These are phyloP conservation scores for Armadillidium nasatum DNA, from an alignment of 1,140 invertebrate genomes.

Conservation along the genomic window DNA sequence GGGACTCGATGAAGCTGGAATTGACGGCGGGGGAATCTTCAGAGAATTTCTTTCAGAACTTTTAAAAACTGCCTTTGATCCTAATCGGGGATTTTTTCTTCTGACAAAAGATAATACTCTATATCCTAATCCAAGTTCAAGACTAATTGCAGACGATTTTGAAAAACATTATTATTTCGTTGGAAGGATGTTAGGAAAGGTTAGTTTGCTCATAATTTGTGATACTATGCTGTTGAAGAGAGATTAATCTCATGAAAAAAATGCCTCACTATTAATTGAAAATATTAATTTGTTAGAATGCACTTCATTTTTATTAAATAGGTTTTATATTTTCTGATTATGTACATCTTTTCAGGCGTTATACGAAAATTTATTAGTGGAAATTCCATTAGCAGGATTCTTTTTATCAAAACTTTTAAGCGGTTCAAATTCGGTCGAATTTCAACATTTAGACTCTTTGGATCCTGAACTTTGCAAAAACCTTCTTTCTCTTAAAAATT, in stretches of 20 bases:
- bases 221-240: no score
- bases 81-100: slow-evolving; percentile 89
- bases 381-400: slow-evolving; percentile 88
- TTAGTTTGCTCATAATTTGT: slow-evolving; percentile 47
- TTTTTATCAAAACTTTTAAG: slow-evolving; percentile 82
- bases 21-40: slow-evolving; percentile 88
- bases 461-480: slow-evolving; percentile 90
- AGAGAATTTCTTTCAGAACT: slow-evolving; percentile 87
- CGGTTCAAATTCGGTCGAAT: slow-evolving; percentile 71
- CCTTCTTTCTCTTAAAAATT: slow-evolving; percentile 72
- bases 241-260: no score
- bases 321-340: neutral
- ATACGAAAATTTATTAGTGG: slow-evolving; percentile 90
- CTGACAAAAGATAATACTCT: slow-evolving; percentile 86
- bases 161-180: slow-evolving; percentile 92
- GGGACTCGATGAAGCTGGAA: slow-evolving; percentile 88
- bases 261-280: no score
- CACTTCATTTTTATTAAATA: no score
- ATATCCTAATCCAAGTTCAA: slow-evolving; percentile 91
- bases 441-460: slow-evolving; percentile 86
- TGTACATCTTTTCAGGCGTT: slow-evolving; percentile 62
- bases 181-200: slow-evolving; percentile 89
- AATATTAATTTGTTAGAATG: no score
- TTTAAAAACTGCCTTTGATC: slow-evolving; percentile 92
- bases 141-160: slow-evolving; percentile 75